Conservation (phyloP, 2,113 vertebrate genomes). For the Otus sunia region DNA sequence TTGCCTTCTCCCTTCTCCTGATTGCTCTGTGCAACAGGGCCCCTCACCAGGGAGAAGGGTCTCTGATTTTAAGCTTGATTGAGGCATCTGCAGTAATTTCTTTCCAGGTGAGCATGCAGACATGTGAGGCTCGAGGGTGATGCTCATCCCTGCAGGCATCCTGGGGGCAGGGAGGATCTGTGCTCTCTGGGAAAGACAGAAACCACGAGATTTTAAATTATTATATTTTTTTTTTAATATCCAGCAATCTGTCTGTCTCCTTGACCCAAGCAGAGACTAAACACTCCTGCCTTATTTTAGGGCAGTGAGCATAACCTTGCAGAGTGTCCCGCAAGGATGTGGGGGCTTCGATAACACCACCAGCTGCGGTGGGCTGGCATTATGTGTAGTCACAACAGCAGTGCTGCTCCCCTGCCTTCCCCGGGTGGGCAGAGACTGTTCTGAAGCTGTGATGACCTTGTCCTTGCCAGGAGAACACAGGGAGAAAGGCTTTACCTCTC, state of each 20-base stretch:
- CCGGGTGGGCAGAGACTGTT: not conserved
- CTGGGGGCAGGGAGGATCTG: accelerated
- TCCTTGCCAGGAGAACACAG: not conserved
- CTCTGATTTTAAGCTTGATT: not conserved
- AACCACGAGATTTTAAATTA: not conserved
- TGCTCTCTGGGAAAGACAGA: not conserved
- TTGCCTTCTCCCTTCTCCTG: not conserved
- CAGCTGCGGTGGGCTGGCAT: not conserved
- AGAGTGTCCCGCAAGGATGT: accelerated
- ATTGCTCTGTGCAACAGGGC: accelerated
- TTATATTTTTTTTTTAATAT: not conserved
- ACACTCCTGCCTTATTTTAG: not conserved
- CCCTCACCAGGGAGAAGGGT: accelerated
- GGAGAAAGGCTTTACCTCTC: not conserved
- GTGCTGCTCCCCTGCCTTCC: not conserved
- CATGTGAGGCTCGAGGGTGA: accelerated
- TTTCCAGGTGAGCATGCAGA: accelerated
- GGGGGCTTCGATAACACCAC: not conserved
- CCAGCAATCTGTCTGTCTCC: not conserved
- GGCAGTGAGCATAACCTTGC: not conserved
- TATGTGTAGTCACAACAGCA: not conserved
- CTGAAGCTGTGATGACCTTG: not conserved
- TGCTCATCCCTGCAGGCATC: not conserved
- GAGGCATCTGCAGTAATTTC: not conserved
- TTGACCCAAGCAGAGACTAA: not conserved